Percentiles rank a stretch among this genome's conserved stretches.
Conservation (phyloP, 2,113 vertebrate species). For the Leuciscus idus region DNA sequence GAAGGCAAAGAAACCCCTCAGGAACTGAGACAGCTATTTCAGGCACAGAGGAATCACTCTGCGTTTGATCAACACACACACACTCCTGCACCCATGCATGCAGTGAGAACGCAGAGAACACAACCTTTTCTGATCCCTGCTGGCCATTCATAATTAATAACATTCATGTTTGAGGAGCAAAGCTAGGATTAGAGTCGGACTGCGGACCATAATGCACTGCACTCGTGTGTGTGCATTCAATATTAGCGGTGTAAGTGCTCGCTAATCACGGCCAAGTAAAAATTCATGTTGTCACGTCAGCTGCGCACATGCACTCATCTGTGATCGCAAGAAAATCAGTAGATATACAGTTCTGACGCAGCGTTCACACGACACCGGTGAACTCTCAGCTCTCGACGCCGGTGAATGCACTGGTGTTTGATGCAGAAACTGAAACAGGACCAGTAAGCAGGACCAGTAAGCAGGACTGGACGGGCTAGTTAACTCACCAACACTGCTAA, state of each 20-base stretch:
- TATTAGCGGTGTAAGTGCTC: neutral
- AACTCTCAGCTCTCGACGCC: too few relatives aligned
- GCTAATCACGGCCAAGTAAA: neutral
- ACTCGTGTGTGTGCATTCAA: neutral
- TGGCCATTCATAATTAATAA: conserved; percentile 68
- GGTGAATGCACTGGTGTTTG: conserved; percentile 70
- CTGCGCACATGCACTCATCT: too few relatives aligned
- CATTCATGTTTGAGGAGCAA: conserved; percentile 51
- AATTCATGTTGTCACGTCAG: neutral
- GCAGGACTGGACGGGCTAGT: neutral
- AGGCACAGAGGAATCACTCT: neutral
- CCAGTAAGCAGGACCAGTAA: neutral
- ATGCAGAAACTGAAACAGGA: conserved; percentile 61
- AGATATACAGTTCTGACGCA: too few relatives aligned
- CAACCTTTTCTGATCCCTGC: neutral
- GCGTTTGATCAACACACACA: neutral
- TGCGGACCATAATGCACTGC: neutral
- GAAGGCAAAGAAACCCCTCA: neutral
- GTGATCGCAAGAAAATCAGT: too few relatives aligned
- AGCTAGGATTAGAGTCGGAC: neutral
- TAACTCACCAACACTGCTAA: neutral
- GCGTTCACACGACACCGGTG: too few relatives aligned
- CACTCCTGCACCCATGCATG: neutral
- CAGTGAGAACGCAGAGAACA: neutral
- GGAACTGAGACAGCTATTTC: neutral